phyloP scores from a whole-genome alignment of 2,888 invertebrate genomes.

The Pheosia gnoma region DNA sequence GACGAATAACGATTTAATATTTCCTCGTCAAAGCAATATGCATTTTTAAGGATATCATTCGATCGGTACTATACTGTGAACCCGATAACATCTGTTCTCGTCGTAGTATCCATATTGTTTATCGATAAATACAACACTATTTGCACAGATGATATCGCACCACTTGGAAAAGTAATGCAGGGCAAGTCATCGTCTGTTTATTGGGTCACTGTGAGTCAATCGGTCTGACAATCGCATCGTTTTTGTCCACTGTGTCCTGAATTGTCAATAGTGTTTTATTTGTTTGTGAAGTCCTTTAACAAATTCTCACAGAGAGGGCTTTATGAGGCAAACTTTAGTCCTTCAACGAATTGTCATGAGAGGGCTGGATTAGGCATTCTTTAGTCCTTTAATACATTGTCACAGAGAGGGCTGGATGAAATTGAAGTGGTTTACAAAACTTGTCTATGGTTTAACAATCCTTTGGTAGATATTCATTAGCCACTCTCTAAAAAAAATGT shows the following conservation, averaged over 20 bases:
- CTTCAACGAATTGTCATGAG: too few relatives aligned
- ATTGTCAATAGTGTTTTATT: too few relatives aligned
- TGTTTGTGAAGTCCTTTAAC: too few relatives aligned
- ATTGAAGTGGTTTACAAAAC: too few relatives aligned
- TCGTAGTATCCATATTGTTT: constrained; percentile 9
- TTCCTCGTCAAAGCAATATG: not conserved
- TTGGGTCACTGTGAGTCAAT: constrained; percentile 25
- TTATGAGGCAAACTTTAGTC: too few relatives aligned
- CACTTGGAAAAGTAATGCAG: constrained; percentile 26
- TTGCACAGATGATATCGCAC: constrained; percentile 27
- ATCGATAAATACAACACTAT: constrained; percentile 19
- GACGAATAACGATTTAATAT: not conserved
- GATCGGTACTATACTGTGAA: not conserved
- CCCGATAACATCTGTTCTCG: not conserved
- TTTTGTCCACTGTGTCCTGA: not conserved
- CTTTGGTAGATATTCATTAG: too few relatives aligned
- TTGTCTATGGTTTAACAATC: too few relatives aligned
- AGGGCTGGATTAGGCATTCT: too few relatives aligned
- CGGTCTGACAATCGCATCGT: constrained; percentile 4
- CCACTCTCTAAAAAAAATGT: too few relatives aligned
- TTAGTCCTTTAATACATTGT: too few relatives aligned
- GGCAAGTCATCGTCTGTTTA: constrained; percentile 32
- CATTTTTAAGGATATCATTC: not conserved
- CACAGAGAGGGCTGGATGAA: too few relatives aligned
- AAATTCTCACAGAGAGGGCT: too few relatives aligned